Percentiles rank a stretch among this genome's conserved stretches.
phyloP scores from a whole-genome alignment of 2,888 invertebrate genomes.

The Phanerotoma sp. region DNA sequence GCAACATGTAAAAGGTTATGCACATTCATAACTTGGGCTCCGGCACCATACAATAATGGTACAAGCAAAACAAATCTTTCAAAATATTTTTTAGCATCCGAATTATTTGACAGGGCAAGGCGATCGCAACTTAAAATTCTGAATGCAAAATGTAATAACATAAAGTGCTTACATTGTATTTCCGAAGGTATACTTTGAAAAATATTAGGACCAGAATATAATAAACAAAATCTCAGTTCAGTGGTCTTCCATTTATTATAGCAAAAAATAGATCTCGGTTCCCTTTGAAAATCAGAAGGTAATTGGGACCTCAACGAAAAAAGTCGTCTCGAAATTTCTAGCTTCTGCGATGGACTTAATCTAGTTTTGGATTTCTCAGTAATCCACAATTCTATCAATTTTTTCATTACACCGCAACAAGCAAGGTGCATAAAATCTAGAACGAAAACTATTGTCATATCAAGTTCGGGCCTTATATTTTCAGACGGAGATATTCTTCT shows the following conservation, averaged over 20 bases:
- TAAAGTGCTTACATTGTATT: too few species aligned
- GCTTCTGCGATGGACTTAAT: not conserved
- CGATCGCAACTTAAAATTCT: too few species aligned
- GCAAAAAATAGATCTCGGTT: not conserved
- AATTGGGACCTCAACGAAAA: not conserved
- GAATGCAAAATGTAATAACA: too few species aligned
- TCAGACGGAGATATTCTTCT: not conserved
- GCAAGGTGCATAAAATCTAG: not conserved
- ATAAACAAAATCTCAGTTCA: too few species aligned
- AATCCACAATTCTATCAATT: not conserved
- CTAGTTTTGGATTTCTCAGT: not conserved
- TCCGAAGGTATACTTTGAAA: too few species aligned
- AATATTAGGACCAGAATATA: too few species aligned
- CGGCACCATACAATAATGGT: too few species aligned
- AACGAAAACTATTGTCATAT: not conserved
- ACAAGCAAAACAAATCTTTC: too few species aligned
- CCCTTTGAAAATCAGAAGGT: constrained; percentile 6
- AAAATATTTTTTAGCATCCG: too few species aligned
- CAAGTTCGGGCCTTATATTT: not conserved
- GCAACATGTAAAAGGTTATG: too few species aligned
- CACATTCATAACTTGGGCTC: too few species aligned
- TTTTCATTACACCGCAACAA: not conserved
- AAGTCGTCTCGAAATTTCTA: not conserved
- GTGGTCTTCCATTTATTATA: constrained; percentile 4
- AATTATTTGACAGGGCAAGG: too few species aligned